Percentiles rank a stretch among this genome's conserved stretches.
Evolutionary conservation across 2,888 invertebrate genomes (phyloP).

Genomic region (Leptopilina myrica): DNA sequence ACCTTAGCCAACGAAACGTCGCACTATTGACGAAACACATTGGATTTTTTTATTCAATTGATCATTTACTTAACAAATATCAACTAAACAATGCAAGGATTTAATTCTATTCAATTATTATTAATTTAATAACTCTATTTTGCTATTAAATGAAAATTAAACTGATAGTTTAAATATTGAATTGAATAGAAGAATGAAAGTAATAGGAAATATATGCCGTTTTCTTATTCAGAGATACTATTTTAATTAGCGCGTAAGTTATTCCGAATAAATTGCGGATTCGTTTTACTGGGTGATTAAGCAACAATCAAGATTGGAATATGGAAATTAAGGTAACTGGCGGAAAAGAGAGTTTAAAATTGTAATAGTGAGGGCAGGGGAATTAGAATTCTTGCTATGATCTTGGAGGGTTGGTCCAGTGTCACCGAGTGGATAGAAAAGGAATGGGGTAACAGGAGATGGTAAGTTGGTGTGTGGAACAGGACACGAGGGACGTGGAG

Average conservation of each 20-base stretch:
- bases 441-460: conserved; percentile 7
- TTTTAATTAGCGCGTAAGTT: not conserved
- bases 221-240: not conserved
- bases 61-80: no score
- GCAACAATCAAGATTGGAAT: conserved; percentile 52
- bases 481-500: conserved; percentile 54
- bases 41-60: no score
- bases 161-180: no score
- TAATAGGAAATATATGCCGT: not conserved
- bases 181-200: not conserved
- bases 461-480: conserved; percentile 47
- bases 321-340: conserved; percentile 56
- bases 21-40: no score
- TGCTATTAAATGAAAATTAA: no score
- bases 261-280: conserved; percentile 11
- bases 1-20: no score
- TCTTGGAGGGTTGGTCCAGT: conserved; percentile 29
- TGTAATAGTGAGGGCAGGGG: conserved; percentile 44
- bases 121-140: no score
- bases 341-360: conserved; percentile 44
- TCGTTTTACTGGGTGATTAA: conserved; percentile 8
- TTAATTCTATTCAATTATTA: no score
- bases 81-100: no score
- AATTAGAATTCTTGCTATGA: conserved; percentile 55
- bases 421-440: conserved; percentile 46